Conservation (phyloP, 2,113 vertebrate genomes). For the Calidris pugnax region DNA sequence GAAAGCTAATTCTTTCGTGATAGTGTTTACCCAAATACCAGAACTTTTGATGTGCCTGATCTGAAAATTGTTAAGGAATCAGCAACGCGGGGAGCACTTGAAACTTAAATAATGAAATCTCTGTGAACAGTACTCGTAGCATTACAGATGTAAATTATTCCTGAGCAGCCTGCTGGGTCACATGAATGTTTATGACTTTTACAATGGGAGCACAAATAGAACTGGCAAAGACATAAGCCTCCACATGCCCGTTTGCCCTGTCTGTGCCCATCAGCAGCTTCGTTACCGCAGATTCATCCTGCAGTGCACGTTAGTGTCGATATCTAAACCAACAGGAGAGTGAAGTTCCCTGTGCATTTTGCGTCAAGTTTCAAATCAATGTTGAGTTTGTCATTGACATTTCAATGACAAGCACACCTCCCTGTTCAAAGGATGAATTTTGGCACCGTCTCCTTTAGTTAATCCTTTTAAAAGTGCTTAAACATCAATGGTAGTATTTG, state of each 20-base stretch:
- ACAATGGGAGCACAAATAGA: neutral
- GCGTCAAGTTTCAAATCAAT: neutral
- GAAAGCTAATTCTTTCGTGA: neutral
- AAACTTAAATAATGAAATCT: neutral
- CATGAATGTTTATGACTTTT: accelerated
- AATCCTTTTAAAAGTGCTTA: constrained; percentile 29
- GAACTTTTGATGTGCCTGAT: neutral
- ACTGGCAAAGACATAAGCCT: neutral
- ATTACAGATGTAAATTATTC: neutral
- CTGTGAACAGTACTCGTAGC: neutral
- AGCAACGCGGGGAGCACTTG: neutral
- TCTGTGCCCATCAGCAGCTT: accelerated
- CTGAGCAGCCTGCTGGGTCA: neutral
- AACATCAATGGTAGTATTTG: neutral
- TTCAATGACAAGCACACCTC: neutral
- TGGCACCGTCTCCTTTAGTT: neutral
- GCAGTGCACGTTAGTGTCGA: neutral
- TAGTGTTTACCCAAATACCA: neutral
- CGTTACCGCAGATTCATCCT: neutral
- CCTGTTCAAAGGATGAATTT: neutral
- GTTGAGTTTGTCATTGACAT: neutral
- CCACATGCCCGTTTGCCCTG: neutral
- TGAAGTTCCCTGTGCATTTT: neutral
- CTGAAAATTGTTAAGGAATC: neutral
- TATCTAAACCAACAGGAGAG: neutral